phyloP scores from a whole-genome alignment of 1,140 invertebrate genomes.

The Coelopa frigida region DNA sequence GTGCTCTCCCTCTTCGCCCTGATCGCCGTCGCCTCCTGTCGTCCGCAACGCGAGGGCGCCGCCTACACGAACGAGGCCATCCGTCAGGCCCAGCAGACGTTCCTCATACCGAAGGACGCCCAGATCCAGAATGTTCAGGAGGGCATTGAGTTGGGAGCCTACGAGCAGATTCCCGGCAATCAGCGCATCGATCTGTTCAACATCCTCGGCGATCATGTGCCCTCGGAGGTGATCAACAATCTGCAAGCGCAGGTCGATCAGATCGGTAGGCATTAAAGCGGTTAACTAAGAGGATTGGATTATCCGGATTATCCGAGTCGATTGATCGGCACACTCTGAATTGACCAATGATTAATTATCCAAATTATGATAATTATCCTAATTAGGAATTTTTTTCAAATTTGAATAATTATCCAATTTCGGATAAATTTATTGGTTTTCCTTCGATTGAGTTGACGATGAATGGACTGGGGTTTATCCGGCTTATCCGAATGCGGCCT shows the following conservation, averaged over 20 bases:
- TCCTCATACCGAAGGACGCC: constrained; percentile 75
- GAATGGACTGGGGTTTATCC: no score
- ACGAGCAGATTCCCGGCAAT: constrained; percentile 73
- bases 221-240: constrained; percentile 79
- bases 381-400: no score
- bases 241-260: constrained; percentile 73
- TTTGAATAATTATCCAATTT: no score
- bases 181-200: constrained; percentile 73
- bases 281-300: constrained; percentile 17
- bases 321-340: no score
- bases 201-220: constrained; percentile 73
- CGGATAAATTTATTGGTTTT: no score
- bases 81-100: constrained; percentile 72
- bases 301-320: no score
- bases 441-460: no score
- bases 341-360: no score
- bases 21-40: constrained; percentile 49
- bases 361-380: no score
- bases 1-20: constrained; percentile 42
- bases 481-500: no score
- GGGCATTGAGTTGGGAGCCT: constrained; percentile 73
- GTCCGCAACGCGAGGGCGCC: constrained; percentile 68
- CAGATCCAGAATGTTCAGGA: constrained; percentile 76
- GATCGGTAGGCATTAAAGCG: constrained; percentile 64
- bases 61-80: constrained; percentile 79